Base-by-base conservation (phyloP, 92 coral and sea anemone species). In the Metridium senile region DNA sequence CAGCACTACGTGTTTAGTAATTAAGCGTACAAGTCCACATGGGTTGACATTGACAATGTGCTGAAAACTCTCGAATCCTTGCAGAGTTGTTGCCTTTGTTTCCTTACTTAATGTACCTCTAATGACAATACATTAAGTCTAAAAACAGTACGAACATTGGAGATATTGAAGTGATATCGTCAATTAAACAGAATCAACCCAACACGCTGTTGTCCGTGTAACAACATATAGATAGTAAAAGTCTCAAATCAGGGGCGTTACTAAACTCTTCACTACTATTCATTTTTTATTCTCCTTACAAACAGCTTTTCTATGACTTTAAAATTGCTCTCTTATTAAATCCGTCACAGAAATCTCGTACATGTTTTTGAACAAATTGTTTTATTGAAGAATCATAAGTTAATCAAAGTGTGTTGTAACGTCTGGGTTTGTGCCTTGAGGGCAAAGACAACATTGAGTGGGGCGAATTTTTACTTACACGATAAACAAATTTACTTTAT, bases 121-220 rank as follows among this genome's bases (percentile, higher is more conserved):
- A 59, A 59, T 59, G 32, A 59, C 66, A 59, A 59, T 59, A 26
- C 31, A 59, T 59, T 59, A 59, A 59, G 31, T 59, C 66, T 26
- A 59, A 59, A 54, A 59, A 59, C 66, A 59, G 31, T 59, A 59
- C 9, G 66, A 59, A 59, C 66, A 59, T 59, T 22, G 66, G 61
- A 59, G 66, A 59, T 59, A 59, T 59, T 59, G 66, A 59, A 26
- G 33, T 59, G 66, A 59, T 59, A 59, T 59, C 66, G 66, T 59
- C 66, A 59, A 59, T 59, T 59, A 59, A 26, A 59, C 16, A 59
- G 66, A 59, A 59, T 59, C 29, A 26, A 54, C n/a, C 61, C 4
- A 54, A 20, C 66, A 59, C 66, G 66, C 66, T 59, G 66, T 23
- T 59, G 32, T 26, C 31, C 32, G 1, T 59, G 32, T 59, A 59